A percentile compares a stretch with the other conserved stretches of the same genome.
Conservation (phyloP, 2,888 invertebrate species). For the Spisula solida region DNA sequence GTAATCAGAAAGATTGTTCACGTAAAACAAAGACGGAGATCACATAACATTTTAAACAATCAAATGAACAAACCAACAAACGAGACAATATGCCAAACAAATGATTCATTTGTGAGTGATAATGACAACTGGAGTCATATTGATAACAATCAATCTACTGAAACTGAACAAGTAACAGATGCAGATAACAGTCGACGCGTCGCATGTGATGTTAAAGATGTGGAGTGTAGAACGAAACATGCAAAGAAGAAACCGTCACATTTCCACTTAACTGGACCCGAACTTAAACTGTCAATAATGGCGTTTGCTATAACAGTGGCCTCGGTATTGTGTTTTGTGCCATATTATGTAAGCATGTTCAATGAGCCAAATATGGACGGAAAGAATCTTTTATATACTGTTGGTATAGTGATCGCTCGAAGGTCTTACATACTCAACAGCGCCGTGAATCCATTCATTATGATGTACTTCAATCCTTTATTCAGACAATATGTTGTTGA, state of each 20-base stretch:
- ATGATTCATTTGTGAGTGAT: not conserved
- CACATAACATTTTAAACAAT: not conserved
- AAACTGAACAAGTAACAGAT: not conserved
- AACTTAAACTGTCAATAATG: too few relatives aligned
- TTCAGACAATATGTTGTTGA: too few relatives aligned
- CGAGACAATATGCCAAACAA: not conserved
- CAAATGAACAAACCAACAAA: not conserved
- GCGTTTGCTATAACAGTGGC: constrained; percentile 1
- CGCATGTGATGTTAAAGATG: not conserved
- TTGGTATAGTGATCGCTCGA: not conserved
- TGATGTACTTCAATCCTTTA: too few relatives aligned
- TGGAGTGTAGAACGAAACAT: not conserved
- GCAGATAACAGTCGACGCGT: not conserved
- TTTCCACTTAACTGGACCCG: too few relatives aligned
- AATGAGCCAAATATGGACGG: not conserved
- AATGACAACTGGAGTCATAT: not conserved
- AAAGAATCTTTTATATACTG: not conserved
- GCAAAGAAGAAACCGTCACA: too few relatives aligned
- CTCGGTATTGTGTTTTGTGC: not conserved
- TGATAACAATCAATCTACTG: not conserved
- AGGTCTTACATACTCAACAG: not conserved
- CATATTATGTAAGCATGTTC: constrained; percentile 5
- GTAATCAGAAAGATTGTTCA: constrained; percentile 2
- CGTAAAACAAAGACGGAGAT: not conserved
- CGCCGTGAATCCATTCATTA: too few relatives aligned